phyloP scores from a whole-genome alignment of 2,113 vertebrate species.

The Entosphenus tridentatus region DNA sequence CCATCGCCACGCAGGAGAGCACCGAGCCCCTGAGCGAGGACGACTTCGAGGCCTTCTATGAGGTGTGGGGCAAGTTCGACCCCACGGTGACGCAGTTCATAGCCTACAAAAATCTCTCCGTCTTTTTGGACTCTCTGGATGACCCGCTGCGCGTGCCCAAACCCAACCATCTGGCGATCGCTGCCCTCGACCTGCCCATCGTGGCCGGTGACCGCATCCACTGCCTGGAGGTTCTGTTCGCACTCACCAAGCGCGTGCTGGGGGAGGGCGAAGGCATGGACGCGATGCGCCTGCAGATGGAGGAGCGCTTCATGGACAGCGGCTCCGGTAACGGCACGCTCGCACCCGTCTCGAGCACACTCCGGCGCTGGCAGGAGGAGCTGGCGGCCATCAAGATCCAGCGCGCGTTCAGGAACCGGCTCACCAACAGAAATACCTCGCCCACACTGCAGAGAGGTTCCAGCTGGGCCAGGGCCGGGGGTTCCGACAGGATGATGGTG shows the following conservation, averaged over 20 bases:
- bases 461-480: too few species aligned
- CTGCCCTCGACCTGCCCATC: neutral
- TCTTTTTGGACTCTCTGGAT: neutral
- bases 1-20: neutral
- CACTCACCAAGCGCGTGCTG: neutral
- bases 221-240: neutral
- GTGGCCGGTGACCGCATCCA: constrained; percentile 1
- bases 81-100: neutral
- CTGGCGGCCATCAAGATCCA: constrained; percentile 2
- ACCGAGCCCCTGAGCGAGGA: constrained; percentile 4
- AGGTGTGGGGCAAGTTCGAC: neutral
- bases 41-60: constrained; percentile 1
- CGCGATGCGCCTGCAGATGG: neutral
- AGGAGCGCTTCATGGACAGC: neutral
- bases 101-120: neutral
- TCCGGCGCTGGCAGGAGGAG: neutral
- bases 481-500: too few species aligned
- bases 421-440: neutral
- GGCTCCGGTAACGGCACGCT: neutral
- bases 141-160: neutral
- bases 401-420: constrained; percentile 1
- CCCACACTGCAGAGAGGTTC: too few species aligned
- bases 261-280: constrained; percentile 3
- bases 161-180: neutral
- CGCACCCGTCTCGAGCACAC: neutral